phyloP scores from a whole-genome alignment of 2,888 invertebrate species.

The Zhuqinia jingwanae region DNA sequence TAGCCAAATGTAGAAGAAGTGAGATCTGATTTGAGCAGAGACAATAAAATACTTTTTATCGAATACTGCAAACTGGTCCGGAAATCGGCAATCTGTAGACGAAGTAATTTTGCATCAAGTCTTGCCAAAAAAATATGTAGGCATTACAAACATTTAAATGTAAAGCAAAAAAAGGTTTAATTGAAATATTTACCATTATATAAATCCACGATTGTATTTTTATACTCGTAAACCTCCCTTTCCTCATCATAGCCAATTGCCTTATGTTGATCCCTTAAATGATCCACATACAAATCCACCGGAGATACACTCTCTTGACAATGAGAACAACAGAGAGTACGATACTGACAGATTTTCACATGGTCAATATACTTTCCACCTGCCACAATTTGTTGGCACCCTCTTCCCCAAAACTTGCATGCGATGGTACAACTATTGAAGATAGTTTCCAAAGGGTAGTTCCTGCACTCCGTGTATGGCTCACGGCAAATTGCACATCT shows the following conservation, averaged over 20 bases:
- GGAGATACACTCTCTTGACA: constrained; percentile 59
- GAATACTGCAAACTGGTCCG: constrained; percentile 52
- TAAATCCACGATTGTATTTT: constrained; percentile 11
- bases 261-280: constrained; percentile 50
- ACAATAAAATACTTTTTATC: constrained; percentile 58
- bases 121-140: constrained; percentile 14
- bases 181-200: constrained; percentile 40
- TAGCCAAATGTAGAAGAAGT: constrained; percentile 50
- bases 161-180: background rate
- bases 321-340: constrained; percentile 58
- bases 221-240: constrained; percentile 20
- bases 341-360: constrained; percentile 54
- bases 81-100: constrained; percentile 47
- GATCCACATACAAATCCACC: constrained; percentile 45
- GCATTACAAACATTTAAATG: constrained; percentile 1
- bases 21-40: constrained; percentile 55
- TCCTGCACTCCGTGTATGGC: constrained; percentile 57
- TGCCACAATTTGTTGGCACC: constrained; percentile 50
- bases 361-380: constrained; percentile 44
- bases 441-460: constrained; percentile 67
- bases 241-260: constrained; percentile 53
- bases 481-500: constrained; percentile 69
- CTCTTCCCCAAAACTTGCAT: constrained; percentile 66
- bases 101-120: too few relatives aligned
- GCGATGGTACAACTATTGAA: constrained; percentile 60